phyloP scores from a whole-genome alignment of 2,888 invertebrate genomes.

The Megamerina dolium region DNA sequence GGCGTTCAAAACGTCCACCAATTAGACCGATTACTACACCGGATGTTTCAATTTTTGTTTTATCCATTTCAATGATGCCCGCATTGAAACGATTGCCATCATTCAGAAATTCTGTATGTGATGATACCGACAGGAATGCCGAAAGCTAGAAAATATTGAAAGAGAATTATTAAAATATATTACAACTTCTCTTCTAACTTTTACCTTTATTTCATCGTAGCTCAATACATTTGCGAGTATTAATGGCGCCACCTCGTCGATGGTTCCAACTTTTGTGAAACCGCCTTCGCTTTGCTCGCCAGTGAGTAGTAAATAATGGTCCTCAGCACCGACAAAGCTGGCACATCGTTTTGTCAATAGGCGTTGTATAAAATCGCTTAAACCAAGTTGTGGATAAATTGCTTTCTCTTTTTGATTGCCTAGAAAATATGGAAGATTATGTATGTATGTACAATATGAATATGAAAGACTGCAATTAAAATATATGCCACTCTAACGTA shows the following conservation, averaged over 20 bases:
- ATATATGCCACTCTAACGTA: no score
- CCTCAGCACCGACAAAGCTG: slow-evolving; percentile 41
- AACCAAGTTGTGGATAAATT: slow-evolving; percentile 45
- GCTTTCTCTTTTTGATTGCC: slow-evolving; percentile 30
- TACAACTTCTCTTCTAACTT: neutral
- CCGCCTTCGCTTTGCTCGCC: slow-evolving; percentile 43
- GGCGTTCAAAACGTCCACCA: slow-evolving; percentile 42
- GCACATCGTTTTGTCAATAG: slow-evolving; percentile 50
- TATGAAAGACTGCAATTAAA: no score
- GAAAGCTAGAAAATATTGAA: slow-evolving; percentile 30
- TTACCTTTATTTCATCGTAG: slow-evolving; percentile 53
- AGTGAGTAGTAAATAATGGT: slow-evolving; percentile 41
- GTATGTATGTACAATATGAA: no score
- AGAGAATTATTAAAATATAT: neutral
- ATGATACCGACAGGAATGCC: slow-evolving; percentile 51
- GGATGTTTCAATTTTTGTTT: slow-evolving; percentile 41
- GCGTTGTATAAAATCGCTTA: slow-evolving; percentile 49
- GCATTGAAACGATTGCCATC: slow-evolving; percentile 50
- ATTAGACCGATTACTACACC: slow-evolving; percentile 48
- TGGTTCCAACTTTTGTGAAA: slow-evolving; percentile 51
- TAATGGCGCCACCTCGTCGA: slow-evolving; percentile 45
- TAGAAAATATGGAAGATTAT: no score
- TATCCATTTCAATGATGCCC: slow-evolving; percentile 36
- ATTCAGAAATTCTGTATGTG: slow-evolving; percentile 52
- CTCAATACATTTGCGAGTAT: slow-evolving; percentile 50